Percentiles rank a stretch among this genome's conserved stretches.
Conservation (phyloP, 2,888 invertebrate species). For the Phlogophora meticulosa region DNA sequence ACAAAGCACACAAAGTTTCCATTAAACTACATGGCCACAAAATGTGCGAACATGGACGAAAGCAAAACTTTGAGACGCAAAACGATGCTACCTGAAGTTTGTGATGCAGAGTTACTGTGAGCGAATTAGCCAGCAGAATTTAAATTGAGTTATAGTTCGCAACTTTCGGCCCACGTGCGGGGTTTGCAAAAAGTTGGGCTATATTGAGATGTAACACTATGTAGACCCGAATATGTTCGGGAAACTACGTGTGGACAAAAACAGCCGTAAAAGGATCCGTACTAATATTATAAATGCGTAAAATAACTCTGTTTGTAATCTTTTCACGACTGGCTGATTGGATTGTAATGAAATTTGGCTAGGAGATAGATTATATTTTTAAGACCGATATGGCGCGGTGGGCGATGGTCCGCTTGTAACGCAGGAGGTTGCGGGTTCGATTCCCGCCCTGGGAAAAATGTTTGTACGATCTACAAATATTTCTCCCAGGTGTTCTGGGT, state of each 20-base stretch:
- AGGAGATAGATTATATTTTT: too few relatives aligned
- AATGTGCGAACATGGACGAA: conserved; percentile 50
- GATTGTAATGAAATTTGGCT: too few relatives aligned
- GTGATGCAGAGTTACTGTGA: conserved; percentile 25
- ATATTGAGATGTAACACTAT: conserved; percentile 36
- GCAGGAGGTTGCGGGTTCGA: too few relatives aligned
- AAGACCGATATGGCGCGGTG: too few relatives aligned
- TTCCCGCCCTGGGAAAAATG: too few relatives aligned
- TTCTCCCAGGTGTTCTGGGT: too few relatives aligned
- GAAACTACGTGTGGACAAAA: conserved; percentile 4
- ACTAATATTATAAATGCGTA: too few relatives aligned
- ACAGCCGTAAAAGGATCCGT: background rate
- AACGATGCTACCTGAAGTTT: conserved; percentile 50
- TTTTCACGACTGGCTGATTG: too few relatives aligned
- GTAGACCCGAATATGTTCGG: conserved; percentile 1
- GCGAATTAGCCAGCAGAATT: conserved; percentile 51
- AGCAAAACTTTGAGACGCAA: conserved; percentile 46
- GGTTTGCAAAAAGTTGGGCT: conserved; percentile 29
- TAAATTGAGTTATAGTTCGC: conserved; percentile 45
- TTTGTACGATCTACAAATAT: too few relatives aligned
- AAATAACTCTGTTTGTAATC: too few relatives aligned
- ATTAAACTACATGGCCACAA: conserved; percentile 56
- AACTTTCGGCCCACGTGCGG: conserved; percentile 26
- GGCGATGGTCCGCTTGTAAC: too few relatives aligned
- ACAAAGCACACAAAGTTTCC: conserved; percentile 59